A percentile compares a stretch with the other conserved stretches of the same genome.
These are phyloP conservation scores for Battus philenor DNA, from an alignment of 1,140 invertebrate species.

Conservation along the genomic window DNA sequence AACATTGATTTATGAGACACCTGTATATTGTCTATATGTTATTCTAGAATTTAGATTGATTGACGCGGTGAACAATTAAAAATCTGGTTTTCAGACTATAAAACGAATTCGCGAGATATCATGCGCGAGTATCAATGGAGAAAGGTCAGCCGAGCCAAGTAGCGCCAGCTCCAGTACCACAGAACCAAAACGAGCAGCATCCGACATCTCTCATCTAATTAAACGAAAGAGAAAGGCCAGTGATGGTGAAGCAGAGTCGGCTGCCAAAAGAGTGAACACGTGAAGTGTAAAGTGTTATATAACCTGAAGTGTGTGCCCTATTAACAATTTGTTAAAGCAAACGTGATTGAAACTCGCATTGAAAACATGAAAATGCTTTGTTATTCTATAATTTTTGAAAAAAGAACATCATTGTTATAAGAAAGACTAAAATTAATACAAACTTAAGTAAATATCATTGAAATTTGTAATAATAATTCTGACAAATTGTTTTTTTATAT, in stretches of 20 bases:
- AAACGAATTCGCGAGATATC: slow-evolving; percentile 57
- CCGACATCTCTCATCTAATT: slow-evolving; percentile 85
- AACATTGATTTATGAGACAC: no score
- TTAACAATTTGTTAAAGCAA: not conserved
- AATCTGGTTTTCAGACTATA: slow-evolving; percentile 63
- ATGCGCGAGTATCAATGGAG: slow-evolving; percentile 49
- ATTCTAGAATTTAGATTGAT: no score
- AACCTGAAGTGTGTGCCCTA: slow-evolving; percentile 4
- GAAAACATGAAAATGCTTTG: no score
- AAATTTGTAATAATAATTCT: no score
- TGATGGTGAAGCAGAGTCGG: slow-evolving; percentile 67
- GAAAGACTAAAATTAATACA: no score
- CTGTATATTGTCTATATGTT: no score
- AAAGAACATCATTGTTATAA: no score
- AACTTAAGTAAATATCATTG: no score
- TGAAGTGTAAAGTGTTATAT: slow-evolving; percentile 27
- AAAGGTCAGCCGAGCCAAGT: slow-evolving; percentile 47
- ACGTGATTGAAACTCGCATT: not conserved
- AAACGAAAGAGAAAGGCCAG: slow-evolving; percentile 83
- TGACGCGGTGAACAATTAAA: no score
- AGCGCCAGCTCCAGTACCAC: slow-evolving; percentile 49
- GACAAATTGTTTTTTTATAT: no score
- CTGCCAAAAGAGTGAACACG: slow-evolving; percentile 70
- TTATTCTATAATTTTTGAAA: no score
- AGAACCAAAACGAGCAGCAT: slow-evolving; percentile 45